Base-by-base conservation (phyloP, 1,140 invertebrate species). In the Monomorium pharaonis region DNA sequence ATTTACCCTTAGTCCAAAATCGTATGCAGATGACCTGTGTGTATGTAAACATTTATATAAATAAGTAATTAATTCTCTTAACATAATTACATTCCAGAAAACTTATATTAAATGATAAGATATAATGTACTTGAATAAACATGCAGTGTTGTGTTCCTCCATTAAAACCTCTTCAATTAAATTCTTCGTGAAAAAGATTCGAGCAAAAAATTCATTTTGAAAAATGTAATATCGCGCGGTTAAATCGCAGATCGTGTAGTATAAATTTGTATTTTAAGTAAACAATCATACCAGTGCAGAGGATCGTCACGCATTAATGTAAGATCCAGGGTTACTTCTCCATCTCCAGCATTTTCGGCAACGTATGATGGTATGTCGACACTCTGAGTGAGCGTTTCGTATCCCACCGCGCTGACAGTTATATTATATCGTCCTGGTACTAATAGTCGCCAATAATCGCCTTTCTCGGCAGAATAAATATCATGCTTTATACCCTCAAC, bases 381-480 rank as follows among this genome's bases (percentile, higher is more conserved):
- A 83, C 94, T 95, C 80, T 96, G 95, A 0, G 96, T 97, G 27
- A 96, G 89, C 49, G 95, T 95, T 80, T 97, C 96, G 93, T 97
- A 98, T 49, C 97, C 97, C 56, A 95, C 91, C 27, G 97, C 97
- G 74, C 95, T 95, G 0, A 97, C 97, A 5, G 97, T 98, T 33
- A 99, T 94, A 86, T 97, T 97, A 92, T 99, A 99, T 24, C 94
- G 96, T 14, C 99, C 99, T 0, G 99, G 99, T 10, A 97, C 91
- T 0, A 99, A 94, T 27, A 99, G 94, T 87, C 99, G 96, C 98
- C 98, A 99, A 94, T 98, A 99, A 95, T 99, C 99, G 0, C 99
- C 99, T 86, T 96, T 95, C 24, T 92, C 91, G 0, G 97, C 96
- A 0, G 97, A 96, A 18, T 95, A 96, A 0, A 98, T 96, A 21